Evolutionary conservation across 1,140 invertebrate genomes (phyloP).

Genomic region (Spodoptera litura): DNA sequence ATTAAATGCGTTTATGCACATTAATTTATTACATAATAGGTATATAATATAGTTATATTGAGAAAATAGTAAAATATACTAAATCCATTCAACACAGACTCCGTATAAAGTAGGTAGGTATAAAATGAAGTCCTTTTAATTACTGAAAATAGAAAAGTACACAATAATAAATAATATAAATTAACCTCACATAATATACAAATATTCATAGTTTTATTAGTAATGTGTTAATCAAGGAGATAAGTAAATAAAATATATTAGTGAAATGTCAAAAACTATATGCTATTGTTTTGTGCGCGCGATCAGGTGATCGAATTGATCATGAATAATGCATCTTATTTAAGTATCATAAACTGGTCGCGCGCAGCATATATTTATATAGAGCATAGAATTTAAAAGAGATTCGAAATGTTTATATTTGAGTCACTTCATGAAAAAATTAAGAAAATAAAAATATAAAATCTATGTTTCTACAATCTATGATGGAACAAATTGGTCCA

Average conservation of each 20-base stretch:
- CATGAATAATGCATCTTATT: not conserved
- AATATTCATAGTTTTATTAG: slow-evolving; percentile 1
- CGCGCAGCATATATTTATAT: not conserved
- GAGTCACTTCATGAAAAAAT: not conserved
- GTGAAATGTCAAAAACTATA: slow-evolving; percentile 5
- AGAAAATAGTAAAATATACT: slow-evolving; percentile 9
- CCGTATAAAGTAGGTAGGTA: slow-evolving; percentile 16
- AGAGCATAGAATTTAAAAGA: not conserved
- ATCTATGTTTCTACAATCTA: slow-evolving; percentile 38
- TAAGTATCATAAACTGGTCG: no score
- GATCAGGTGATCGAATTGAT: not conserved
- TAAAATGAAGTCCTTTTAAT: slow-evolving; percentile 34
- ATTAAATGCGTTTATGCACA: slow-evolving; percentile 3
- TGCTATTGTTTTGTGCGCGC: not conserved
- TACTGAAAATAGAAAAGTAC: slow-evolving; percentile 42
- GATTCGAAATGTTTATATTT: not conserved
- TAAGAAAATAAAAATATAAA: slow-evolving; percentile 1
- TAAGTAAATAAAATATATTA: slow-evolving; percentile 5
- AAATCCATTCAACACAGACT: slow-evolving; percentile 34
- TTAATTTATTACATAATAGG: not conserved
- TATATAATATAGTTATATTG: not conserved
- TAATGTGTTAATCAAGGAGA: slow-evolving; percentile 6
- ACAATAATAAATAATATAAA: slow-evolving; percentile 42
- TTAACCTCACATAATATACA: slow-evolving; percentile 16
- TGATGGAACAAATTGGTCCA: slow-evolving; percentile 41